phyloP scores from a whole-genome alignment of 1,140 invertebrate species.

The Cydia splendana region DNA sequence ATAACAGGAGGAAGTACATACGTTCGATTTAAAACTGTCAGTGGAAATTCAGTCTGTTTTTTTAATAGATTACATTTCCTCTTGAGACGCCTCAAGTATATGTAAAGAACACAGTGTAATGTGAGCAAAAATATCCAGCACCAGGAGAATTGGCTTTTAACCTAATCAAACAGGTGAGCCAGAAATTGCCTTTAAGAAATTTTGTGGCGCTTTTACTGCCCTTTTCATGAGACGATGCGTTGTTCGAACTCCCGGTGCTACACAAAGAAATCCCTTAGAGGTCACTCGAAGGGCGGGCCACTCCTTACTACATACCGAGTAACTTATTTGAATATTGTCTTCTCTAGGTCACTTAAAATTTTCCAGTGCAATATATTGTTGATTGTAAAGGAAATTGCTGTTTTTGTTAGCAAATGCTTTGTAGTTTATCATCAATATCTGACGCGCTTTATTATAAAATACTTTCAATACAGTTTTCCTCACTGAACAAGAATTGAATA shows the following conservation, averaged over 20 bases:
- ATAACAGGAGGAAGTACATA: not conserved
- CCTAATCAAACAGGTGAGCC: conserved; percentile 45
- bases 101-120: not conserved
- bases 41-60: conserved; percentile 20
- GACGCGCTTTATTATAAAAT: not conserved
- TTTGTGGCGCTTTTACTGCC: conserved; percentile 25
- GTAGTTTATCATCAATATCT: not conserved
- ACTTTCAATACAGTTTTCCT: not conserved
- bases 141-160: conserved; percentile 42
- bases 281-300: conserved; percentile 26
- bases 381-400: not conserved
- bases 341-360: not conserved
- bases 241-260: not conserved
- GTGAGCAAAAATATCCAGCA: conserved; percentile 26
- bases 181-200: conserved; percentile 28
- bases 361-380: not conserved
- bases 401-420: not conserved
- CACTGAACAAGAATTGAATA: too few species aligned
- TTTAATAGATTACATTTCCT: not conserved
- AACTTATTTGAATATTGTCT: conserved; percentile 24
- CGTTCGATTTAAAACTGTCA: not conserved
- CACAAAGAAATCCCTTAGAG: conserved; percentile 23
- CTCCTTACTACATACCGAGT: not conserved
- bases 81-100: not conserved
- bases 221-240: conserved; percentile 14